A percentile compares a stretch with the other conserved stretches of the same genome.
These are phyloP conservation scores for Auanema freiburgensis DNA, from an alignment of 2,888 invertebrate genomes.

Conservation along the genomic window DNA sequence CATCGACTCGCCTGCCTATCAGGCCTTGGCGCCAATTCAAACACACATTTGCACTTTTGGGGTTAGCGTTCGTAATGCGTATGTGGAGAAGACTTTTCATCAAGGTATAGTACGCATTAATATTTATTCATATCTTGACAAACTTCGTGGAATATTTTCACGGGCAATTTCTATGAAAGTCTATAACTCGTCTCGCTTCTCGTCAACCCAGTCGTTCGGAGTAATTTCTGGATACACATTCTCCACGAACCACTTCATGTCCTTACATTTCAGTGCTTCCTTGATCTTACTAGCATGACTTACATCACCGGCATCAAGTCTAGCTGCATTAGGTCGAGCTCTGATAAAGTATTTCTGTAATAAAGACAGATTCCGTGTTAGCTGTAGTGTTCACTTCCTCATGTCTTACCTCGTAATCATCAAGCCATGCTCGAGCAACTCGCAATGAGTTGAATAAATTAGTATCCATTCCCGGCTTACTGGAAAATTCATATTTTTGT, in stretches of 20 bases:
- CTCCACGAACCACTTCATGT: conserved; percentile 85
- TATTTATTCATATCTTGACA: too few species aligned
- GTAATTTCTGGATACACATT: conserved; percentile 78
- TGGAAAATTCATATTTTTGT: conserved; percentile 13
- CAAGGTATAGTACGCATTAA: too few species aligned
- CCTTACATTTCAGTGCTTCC: conserved; percentile 77
- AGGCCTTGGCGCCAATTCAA: conserved; percentile 5
- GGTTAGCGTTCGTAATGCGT: too few species aligned
- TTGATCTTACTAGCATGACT: conserved; percentile 76
- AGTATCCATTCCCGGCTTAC: conserved; percentile 75
- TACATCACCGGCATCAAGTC: conserved; percentile 77
- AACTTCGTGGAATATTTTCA: too few species aligned
- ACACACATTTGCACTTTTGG: not conserved
- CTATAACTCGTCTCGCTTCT: not conserved
- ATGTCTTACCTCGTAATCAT: conserved; percentile 69
- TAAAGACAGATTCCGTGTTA: not conserved
- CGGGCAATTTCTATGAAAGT: not conserved
- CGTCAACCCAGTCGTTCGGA: conserved; percentile 21
- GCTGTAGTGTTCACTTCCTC: not conserved
- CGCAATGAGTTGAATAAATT: conserved; percentile 93
- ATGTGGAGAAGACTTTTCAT: too few species aligned
- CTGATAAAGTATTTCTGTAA: conserved; percentile 50
- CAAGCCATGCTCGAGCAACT: conserved; percentile 99
- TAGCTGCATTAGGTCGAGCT: conserved; percentile 70
- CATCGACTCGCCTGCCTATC: conserved; percentile 6